Evolutionary conservation across 2,888 invertebrate species (phyloP), one percentile per base, ranked within the genome.

Genomic region (Meteorus cinctellus): DNA sequence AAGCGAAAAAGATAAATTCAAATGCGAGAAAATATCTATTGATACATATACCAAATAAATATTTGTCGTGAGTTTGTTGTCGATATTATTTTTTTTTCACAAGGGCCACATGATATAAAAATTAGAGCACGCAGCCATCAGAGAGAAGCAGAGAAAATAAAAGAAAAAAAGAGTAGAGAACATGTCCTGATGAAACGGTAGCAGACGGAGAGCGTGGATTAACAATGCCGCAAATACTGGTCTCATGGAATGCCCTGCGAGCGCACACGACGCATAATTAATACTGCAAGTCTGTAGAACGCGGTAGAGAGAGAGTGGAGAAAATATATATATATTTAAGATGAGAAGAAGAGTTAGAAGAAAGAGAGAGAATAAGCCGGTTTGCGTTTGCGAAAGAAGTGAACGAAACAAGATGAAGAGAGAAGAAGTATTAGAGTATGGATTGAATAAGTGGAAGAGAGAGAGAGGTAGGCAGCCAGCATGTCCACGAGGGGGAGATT

Each of bases 181-280:
- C 59, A 71, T 63, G 76, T 65, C 72, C 79, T 82, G 84, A 84
- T 84, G 85, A 84, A 86, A 86, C 87, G 84, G 87, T 87, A 87
- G 86, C 86, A 84, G 84, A 84, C 82, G 85, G 81, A 84, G 86
- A 85, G 84, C 86, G 86, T 83, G 87, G 87, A 87, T 88, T 87
- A 88, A 88, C 88, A 88, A 88, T 88, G 87, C 87, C 81, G 87
- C 88, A 88, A 87, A 88, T 88, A 88, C 88, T 88, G 88, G 87
- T 88, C 85, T 84, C 83, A 82, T 84, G 88, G 89, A 88, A 89
- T 89, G 88, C 86, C 85, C 84, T 19, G 84, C 86, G 86, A 86
- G 86, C 86, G 86, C 84, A 84, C 86, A 86, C 84, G 85, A 86
- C 87, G 89, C 88, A 89, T 89, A 89, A 89, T 89, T 89, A 89